Evolutionary conservation across 53 echinoderm and acorn worm species (phyloP).

Genomic region (Actinopyga echinites): DNA sequence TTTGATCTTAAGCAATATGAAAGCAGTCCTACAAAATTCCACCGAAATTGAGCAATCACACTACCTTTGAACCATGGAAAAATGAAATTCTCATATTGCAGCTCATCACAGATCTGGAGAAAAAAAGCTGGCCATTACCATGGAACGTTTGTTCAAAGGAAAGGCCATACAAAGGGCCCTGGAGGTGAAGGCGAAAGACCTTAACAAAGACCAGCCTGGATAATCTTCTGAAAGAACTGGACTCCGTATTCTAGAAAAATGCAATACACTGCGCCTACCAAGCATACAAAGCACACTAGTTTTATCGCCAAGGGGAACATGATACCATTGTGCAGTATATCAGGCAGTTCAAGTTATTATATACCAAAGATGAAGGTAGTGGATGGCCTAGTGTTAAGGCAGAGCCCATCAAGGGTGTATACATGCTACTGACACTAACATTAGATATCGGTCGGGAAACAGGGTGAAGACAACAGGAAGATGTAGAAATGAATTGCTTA

Average conservation of each 20-base stretch:
- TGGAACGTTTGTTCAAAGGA: neutral
- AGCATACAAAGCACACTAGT: neutral
- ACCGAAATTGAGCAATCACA: neutral
- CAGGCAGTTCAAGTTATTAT: slow-evolving; percentile 9
- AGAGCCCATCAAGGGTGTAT: neutral
- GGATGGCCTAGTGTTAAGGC: neutral
- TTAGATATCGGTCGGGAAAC: neutral
- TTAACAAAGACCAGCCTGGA: slow-evolving; percentile 9
- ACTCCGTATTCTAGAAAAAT: neutral
- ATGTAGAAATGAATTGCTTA: too few species aligned
- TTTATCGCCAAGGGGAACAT: neutral
- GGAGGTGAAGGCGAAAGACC: neutral
- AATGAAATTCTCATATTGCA: neutral
- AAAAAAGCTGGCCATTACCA: slow-evolving; percentile 5
- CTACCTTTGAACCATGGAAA: slow-evolving; percentile 1
- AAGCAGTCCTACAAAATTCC: slow-evolving; percentile 26
- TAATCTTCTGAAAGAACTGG: neutral
- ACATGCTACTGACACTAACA: neutral
- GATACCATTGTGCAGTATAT: slow-evolving; percentile 4
- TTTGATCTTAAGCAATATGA: too few species aligned
- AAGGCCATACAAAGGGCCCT: neutral
- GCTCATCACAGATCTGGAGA: slow-evolving; percentile 1
- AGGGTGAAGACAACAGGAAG: too few species aligned
- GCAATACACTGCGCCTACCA: slow-evolving; percentile 12
- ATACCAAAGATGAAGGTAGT: neutral